Base-by-base conservation (phyloP, 2,888 invertebrate genomes). In the Serripes groenlandicus region DNA sequence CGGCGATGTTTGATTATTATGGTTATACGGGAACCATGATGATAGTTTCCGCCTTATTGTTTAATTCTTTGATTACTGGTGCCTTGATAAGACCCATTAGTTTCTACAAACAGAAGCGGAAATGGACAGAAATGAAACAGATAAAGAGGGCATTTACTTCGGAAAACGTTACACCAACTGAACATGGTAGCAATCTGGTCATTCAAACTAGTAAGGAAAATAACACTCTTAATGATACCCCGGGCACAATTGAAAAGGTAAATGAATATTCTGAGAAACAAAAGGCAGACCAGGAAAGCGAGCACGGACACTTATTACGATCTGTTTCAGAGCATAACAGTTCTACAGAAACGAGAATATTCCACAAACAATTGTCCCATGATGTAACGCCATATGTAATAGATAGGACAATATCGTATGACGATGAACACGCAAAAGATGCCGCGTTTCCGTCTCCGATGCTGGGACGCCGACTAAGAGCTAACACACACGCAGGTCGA, bases 1-100 rank as follows among this genome's bases (percentile, higher is more conserved):
- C 82, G 18, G 58, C 66, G 5, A 49, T 84, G 76, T 80, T 87
- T n/a, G 80, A 82, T 23, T 32, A 70, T 4, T 80, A 60, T 32
- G 83, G 82, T 1, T 87, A 74, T 37, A 62, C 78, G 0, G 87
- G 87, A 21, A 82, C 87, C 23, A 62, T 82, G 49, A 54, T 84
- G 42, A 75, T 87, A 7, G 62, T 80, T 3, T 71, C 80, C 15
- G 87, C 75, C 0, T 66, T 87, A 23, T 37, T 75, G n/a, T 69
- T 84, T 11, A 77, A 87, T 62, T 72, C 75, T 32, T 26, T 82
- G 1, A 54, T 87, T 4, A 68, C 73, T 4, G 84, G 78, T 15
- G 60, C 62, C 11, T 58, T 87, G 30, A 70, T 87, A 35, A 72
- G 87, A 42, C 87, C 87, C 0, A 35, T 78, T 5, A 28, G 72